Evolutionary conservation across 1,140 invertebrate species (phyloP).

Genomic region (Paralvinella palmiformis): DNA sequence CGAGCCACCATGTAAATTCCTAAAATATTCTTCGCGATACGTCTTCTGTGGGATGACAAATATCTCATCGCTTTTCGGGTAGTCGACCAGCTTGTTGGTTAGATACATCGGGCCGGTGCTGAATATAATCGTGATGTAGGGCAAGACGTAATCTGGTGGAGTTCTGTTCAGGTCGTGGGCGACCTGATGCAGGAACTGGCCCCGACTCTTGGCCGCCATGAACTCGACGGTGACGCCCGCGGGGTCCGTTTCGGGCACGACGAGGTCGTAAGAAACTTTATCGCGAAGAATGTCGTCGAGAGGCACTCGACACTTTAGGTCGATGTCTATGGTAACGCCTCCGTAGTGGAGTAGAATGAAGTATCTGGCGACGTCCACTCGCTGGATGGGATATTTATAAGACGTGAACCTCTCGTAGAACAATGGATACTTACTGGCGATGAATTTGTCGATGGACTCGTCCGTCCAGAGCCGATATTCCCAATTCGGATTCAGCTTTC

Average conservation of each 20-base stretch:
- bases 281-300: not conserved
- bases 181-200: not conserved
- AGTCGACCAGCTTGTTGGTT: not conserved
- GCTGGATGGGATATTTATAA: slow-evolving; percentile 10
- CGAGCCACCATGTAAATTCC: not conserved
- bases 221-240: not conserved
- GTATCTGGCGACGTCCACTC: not conserved
- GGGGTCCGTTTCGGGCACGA: slow-evolving; percentile 1
- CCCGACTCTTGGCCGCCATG: not conserved
- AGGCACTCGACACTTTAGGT: not conserved
- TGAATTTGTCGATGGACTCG: not conserved
- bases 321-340: slow-evolving; percentile 4
- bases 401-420: not conserved
- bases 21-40: not conserved
- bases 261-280: not conserved
- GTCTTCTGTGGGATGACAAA: not conserved
- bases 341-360: not conserved
- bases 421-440: slow-evolving; percentile 3
- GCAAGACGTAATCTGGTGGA: not conserved
- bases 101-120: slow-evolving; percentile 10
- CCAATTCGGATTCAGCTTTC: not conserved
- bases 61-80: not conserved
- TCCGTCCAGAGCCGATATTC: slow-evolving; percentile 6
- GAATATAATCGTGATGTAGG: slow-evolving; percentile 7
- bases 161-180: not conserved